A percentile compares a stretch with the other conserved stretches of the same genome.
Evolutionary conservation across 1,140 invertebrate species (phyloP).

Genomic region (Fopius arisanus): DNA sequence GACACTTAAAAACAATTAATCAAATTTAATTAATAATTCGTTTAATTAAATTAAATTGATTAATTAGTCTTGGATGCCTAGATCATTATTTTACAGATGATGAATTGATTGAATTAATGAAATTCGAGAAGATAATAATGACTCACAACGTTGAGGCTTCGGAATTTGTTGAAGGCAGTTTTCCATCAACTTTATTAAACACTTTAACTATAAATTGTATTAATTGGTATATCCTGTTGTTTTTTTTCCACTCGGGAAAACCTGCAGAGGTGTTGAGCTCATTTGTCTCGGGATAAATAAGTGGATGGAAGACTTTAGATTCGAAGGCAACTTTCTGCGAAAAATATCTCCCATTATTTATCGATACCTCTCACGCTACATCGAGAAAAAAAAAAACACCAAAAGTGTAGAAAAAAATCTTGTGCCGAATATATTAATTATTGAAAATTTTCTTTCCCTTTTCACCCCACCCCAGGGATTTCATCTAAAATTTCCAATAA

Average conservation of each 20-base stretch:
- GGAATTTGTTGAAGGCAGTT: constrained; percentile 72
- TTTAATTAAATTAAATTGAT: no score
- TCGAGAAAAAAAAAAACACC: neutral
- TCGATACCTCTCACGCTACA: no score
- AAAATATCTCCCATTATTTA: constrained; percentile 31
- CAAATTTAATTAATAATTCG: neutral
- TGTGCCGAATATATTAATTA: no score
- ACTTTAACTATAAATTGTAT: constrained; percentile 84
- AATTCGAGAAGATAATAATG: no score
- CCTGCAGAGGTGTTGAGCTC: constrained; percentile 79
- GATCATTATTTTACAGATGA: no score
- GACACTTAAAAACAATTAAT: no score
- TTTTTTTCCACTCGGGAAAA: constrained; percentile 86
- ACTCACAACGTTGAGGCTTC: constrained; percentile 82
- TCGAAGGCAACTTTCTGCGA: constrained; percentile 86
- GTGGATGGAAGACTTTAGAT: constrained; percentile 87
- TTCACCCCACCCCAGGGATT: no score
- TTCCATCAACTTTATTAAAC: constrained; percentile 80
- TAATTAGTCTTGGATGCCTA: no score
- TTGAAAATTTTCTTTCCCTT: no score
- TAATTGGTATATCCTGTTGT: constrained; percentile 88
- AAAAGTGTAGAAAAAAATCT: no score
- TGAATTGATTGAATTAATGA: no score
- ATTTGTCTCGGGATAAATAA: constrained; percentile 79
- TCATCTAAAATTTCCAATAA: no score